Conservation (phyloP, 2,113 vertebrate genomes). For the Pardalotus punctatus region DNA sequence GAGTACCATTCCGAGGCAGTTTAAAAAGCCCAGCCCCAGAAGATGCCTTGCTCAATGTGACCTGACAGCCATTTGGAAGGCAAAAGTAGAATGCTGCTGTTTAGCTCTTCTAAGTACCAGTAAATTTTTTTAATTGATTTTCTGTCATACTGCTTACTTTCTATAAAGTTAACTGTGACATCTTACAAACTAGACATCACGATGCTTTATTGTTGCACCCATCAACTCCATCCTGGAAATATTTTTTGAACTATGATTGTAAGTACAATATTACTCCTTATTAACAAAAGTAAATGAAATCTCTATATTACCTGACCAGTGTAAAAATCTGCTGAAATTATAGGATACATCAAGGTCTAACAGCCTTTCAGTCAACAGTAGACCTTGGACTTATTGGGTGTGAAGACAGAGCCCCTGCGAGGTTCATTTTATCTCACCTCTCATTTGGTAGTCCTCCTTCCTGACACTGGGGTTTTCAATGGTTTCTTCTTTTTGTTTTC, state of each 20-base stretch:
- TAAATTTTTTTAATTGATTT: conserved; percentile 27
- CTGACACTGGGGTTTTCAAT: neutral
- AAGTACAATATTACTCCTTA: neutral
- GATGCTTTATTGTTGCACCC: neutral
- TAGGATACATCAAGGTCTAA: neutral
- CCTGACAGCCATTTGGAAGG: neutral
- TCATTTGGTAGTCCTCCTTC: neutral
- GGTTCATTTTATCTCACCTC: neutral
- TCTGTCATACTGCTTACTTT: conserved; percentile 4
- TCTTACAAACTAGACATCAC: neutral
- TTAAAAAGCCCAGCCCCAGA: neutral
- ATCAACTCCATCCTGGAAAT: neutral
- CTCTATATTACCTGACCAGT: neutral
- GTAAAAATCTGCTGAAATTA: neutral
- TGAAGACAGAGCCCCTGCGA: accelerated
- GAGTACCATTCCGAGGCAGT: neutral
- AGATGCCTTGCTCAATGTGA: neutral
- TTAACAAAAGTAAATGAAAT: conserved; percentile 9
- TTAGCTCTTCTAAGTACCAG: conserved; percentile 6
- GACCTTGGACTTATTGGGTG: neutral
- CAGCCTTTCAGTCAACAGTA: neutral
- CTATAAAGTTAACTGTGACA: conserved; percentile 3
- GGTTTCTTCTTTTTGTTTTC: neutral
- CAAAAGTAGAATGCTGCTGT: neutral
- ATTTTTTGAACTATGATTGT: neutral